Percentiles rank a stretch among this genome's conserved stretches.
These are phyloP conservation scores for Gastrophryne carolinensis DNA, from an alignment of 2,797 vertebrate genomes.

Conservation along the genomic window DNA sequence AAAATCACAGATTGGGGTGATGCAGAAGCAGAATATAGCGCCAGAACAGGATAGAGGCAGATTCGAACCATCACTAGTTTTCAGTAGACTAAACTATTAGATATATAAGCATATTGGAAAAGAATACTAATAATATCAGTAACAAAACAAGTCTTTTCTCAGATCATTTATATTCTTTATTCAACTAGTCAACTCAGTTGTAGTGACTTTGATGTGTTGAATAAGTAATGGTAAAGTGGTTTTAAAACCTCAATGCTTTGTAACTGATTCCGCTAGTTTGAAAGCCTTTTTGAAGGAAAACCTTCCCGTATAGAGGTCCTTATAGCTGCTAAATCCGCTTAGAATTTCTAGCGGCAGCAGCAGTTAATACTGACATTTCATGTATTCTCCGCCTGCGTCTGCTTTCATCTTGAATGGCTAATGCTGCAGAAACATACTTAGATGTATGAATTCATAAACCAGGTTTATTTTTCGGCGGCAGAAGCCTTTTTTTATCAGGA, in stretches of 20 bases:
- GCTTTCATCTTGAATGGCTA: constrained; percentile 56
- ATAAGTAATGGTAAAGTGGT: background rate
- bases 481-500: constrained; percentile 70
- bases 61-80: too few relatives aligned
- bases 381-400: constrained; percentile 34
- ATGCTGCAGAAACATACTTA: constrained; percentile 54
- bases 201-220: background rate
- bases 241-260: background rate
- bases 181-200: background rate
- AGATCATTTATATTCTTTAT: too few relatives aligned
- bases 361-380: constrained; percentile 20
- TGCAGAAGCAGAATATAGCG: too few relatives aligned
- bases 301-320: constrained; percentile 61
- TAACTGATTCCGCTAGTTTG: background rate
- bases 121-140: too few relatives aligned
- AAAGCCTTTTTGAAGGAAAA: constrained; percentile 10
- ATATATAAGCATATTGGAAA: too few relatives aligned
- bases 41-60: too few relatives aligned
- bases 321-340: constrained; percentile 57
- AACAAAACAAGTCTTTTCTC: too few relatives aligned
- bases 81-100: too few relatives aligned
- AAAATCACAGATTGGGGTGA: too few relatives aligned
- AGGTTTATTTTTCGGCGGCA: constrained; percentile 67
- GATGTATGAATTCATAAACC: constrained; percentile 61
- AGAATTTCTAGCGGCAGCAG: constrained; percentile 17